These are phyloP conservation scores for Prenolepis imparis DNA, from an alignment of 2,888 invertebrate genomes.

Conservation along the genomic window DNA sequence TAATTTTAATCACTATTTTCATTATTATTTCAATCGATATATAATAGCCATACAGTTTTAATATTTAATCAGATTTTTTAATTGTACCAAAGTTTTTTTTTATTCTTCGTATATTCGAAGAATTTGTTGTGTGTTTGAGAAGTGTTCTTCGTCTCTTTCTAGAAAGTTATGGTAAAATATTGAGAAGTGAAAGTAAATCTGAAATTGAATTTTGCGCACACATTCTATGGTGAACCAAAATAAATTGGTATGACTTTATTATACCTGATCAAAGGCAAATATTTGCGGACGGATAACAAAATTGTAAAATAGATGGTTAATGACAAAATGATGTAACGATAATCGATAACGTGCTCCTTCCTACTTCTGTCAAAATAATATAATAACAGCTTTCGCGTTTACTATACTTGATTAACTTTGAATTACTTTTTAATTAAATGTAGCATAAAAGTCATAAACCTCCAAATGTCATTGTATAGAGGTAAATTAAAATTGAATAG, in stretches of 20 bases:
- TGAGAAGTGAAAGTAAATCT: not conserved
- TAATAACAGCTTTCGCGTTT: not conserved
- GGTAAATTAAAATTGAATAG: not conserved
- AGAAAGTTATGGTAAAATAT: not conserved
- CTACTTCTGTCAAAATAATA: too few relatives aligned
- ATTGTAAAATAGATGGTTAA: not conserved
- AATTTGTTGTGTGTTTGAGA: not conserved
- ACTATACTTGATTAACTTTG: not conserved
- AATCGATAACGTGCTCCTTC: too few relatives aligned
- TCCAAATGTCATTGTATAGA: not conserved
- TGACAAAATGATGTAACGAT: too few relatives aligned
- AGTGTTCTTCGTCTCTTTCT: not conserved
- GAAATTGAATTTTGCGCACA: not conserved
- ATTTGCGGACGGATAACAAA: constrained; percentile 49
- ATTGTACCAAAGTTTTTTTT: too few relatives aligned
- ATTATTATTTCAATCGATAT: not conserved
- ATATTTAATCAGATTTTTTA: not conserved
- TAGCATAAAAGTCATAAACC: not conserved
- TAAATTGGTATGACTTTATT: constrained; percentile 13
- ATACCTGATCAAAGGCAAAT: constrained; percentile 52
- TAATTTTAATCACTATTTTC: constrained; percentile 3
- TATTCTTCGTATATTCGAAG: too few relatives aligned
- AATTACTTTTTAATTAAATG: not conserved
- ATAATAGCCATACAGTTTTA: not conserved
- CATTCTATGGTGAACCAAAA: constrained; percentile 16